These are phyloP conservation scores for Calidris pygmaea DNA, from an alignment of 2,113 vertebrate species.

Conservation along the genomic window DNA sequence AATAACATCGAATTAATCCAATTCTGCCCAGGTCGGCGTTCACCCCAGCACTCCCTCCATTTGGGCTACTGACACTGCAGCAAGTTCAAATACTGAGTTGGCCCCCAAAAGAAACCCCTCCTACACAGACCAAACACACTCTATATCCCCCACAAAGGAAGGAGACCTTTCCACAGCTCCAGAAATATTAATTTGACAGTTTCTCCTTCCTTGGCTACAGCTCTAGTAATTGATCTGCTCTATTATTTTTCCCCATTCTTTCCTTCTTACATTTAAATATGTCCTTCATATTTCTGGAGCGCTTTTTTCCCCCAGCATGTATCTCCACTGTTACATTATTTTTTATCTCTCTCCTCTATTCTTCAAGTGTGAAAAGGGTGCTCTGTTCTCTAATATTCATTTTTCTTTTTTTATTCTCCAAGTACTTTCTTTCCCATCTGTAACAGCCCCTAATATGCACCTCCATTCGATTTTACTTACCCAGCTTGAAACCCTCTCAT, in stretches of 20 bases:
- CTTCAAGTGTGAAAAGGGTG: slow-evolving; percentile 69
- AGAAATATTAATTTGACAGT: slow-evolving; percentile 48
- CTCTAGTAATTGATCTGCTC: slow-evolving; percentile 64
- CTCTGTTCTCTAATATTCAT: slow-evolving; percentile 42
- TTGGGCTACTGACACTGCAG: background rate
- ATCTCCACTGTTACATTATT: slow-evolving; percentile 27
- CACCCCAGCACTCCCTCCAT: background rate
- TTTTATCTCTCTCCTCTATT: slow-evolving; percentile 59
- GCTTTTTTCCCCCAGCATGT: background rate
- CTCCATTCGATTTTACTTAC: slow-evolving; percentile 74
- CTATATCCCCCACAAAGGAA: background rate
- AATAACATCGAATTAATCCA: background rate
- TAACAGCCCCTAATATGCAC: slow-evolving; percentile 66
- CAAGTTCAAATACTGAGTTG: background rate
- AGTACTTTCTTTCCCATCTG: slow-evolving; percentile 60
- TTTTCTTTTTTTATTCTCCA: slow-evolving; percentile 50
- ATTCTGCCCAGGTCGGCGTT: background rate
- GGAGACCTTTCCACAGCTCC: slow-evolving; percentile 7
- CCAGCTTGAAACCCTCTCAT: slow-evolving; percentile 75
- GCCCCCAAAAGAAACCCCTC: background rate
- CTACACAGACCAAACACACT: background rate
- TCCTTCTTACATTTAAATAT: slow-evolving; percentile 62
- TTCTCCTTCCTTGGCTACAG: slow-evolving; percentile 29
- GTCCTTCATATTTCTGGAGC: slow-evolving; percentile 62
- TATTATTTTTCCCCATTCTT: slow-evolving; percentile 64